A percentile compares a stretch with the other conserved stretches of the same genome.
phyloP scores from a whole-genome alignment of 2,113 vertebrate species.

The Phalacrocorax pelagicus region DNA sequence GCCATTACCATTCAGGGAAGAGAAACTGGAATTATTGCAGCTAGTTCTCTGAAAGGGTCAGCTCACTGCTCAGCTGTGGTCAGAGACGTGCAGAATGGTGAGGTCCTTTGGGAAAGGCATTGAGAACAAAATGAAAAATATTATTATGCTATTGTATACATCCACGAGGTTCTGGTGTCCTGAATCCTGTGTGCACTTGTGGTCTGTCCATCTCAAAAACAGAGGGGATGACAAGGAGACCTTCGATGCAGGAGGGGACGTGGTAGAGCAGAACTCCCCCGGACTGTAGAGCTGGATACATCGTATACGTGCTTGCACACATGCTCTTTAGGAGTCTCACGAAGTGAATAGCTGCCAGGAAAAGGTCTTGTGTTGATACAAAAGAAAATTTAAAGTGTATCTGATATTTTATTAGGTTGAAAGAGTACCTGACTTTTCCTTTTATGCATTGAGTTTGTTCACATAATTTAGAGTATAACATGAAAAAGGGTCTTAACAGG shows the following conservation, averaged over 20 bases:
- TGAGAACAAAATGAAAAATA: neutral
- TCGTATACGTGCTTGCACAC: fast-evolving
- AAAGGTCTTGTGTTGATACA: neutral
- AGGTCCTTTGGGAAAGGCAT: neutral
- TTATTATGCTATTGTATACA: neutral
- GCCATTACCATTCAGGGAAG: neutral
- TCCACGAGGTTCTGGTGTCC: neutral
- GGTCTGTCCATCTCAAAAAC: neutral
- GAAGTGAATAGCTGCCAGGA: neutral
- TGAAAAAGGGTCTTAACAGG: neutral
- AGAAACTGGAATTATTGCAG: neutral
- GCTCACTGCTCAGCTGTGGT: neutral
- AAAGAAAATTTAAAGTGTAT: neutral
- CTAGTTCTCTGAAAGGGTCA: neutral
- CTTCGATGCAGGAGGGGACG: neutral
- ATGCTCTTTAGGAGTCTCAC: neutral
- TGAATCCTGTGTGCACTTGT: neutral
- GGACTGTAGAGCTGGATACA: neutral
- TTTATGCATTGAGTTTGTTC: neutral
- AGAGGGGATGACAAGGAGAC: neutral
- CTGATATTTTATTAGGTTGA: neutral
- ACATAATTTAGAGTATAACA: neutral
- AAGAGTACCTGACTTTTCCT: neutral
- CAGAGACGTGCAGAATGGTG: neutral
- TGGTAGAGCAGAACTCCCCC: neutral